Evolutionary conservation across 2,888 invertebrate species (phyloP), one percentile per base, ranked within the genome.

Genomic region (Caenorhabditis panamensis): DNA sequence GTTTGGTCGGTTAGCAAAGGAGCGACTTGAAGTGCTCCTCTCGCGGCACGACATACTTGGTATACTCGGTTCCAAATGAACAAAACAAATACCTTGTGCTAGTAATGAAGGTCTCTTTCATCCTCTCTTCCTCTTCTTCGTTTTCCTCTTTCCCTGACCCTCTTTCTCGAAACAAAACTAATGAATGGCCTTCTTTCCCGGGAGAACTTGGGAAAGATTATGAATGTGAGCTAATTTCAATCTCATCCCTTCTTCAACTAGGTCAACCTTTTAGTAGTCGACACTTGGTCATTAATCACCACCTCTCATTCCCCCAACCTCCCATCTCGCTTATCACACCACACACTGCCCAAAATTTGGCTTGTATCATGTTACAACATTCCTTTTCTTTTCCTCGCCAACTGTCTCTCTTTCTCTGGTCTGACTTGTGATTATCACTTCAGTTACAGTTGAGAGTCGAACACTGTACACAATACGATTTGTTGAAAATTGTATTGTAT

Each of bases 211-310:
- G n/a, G n/a, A n/a, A 53, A 61, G 75, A 75, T 75, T 75, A 75
- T 75, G 75, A 75, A 75, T 75, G 64, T 73, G 66, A 75, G 75
- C 75, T 67, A 75, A 75, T 75, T 75, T 75, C 66, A 63, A 66
- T 54, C 51, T 63, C 72, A 6, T 41, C n/a, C 41, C 41, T 3
- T n/a, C 59, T 2, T 8, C 47, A 62, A 49, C 28, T 47, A 26
- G 28, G 47, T 37, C 61, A 51, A 0, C 49, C 53, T 11, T 13
- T 41, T 18, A 2, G 47, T 66, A 54, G 66, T 67, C 6, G n/a
- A 56, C 71, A 63, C 36, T 61, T 51, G 58, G 72, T 64, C 64
- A 64, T 64, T 73, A 73, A 73, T 73, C 72, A 73, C 16, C 22
- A 62, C 71, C 71, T 71, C 62, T 56, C 62, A 54, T 62, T n/a